phyloP scores from a whole-genome alignment of 1,140 invertebrate species.

The Eurosta solidaginis region DNA sequence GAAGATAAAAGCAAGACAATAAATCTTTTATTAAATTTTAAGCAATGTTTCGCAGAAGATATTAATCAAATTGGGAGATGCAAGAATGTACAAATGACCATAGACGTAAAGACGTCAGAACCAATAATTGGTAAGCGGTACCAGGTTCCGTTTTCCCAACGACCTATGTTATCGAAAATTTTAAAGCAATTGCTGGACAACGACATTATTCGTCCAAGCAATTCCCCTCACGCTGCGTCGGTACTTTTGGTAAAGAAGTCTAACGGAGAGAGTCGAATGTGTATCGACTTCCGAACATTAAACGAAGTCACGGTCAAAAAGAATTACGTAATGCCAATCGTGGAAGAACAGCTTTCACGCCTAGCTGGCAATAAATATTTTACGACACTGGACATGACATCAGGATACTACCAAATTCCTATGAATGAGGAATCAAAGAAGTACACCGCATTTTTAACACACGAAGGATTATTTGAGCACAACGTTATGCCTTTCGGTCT shows the following conservation, averaged over 20 bases:
- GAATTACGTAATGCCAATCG: conserved; percentile 62
- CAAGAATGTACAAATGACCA: conserved; percentile 1
- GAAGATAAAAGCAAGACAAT: neutral
- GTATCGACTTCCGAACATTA: conserved; percentile 42
- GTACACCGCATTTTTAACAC: conserved; percentile 40
- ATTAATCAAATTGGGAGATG: neutral
- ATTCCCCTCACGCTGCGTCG: conserved; percentile 54
- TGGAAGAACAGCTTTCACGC: conserved; percentile 59
- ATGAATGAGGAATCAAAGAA: conserved; percentile 42
- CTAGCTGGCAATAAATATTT: conserved; percentile 57
- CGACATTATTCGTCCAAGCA: conserved; percentile 57
- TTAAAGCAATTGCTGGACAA: conserved; percentile 45
- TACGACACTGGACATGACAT: conserved; percentile 58
- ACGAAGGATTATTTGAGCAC: conserved; percentile 47
- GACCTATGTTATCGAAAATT: conserved; percentile 32
- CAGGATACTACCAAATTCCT: conserved; percentile 60
- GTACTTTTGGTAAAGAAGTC: conserved; percentile 63
- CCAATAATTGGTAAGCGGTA: conserved; percentile 37
- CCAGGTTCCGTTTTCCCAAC: conserved; percentile 30
- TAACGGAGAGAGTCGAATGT: conserved; percentile 40
- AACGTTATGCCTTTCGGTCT: conserved; percentile 61
- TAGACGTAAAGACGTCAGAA: conserved; percentile 24
- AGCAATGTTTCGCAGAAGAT: conserved; percentile 15
- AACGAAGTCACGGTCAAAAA: conserved; percentile 50
- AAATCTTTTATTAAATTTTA: neutral